Evolutionary conservation across 2,888 invertebrate genomes (phyloP).

Genomic region (Cantharis rustica): DNA sequence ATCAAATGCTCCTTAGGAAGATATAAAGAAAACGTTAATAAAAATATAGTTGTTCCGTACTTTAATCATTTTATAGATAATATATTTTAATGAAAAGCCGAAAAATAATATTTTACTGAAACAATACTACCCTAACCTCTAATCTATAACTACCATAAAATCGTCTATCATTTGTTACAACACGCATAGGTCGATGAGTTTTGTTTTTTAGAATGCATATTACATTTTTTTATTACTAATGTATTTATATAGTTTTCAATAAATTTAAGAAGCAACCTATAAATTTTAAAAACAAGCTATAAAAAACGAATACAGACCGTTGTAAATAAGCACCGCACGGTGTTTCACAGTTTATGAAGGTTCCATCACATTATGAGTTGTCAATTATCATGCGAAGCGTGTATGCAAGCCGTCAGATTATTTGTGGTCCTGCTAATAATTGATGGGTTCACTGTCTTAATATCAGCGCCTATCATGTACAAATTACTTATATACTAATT

Average conservation of each 20-base stretch:
- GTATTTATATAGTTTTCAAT: background rate
- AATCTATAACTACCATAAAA: background rate
- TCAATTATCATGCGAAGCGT: slow-evolving; percentile 44
- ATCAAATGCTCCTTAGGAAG: no score
- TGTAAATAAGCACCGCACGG: slow-evolving; percentile 19
- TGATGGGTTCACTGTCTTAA: slow-evolving; percentile 38
- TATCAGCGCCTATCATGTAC: slow-evolving; percentile 22
- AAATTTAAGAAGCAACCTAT: slow-evolving; percentile 11
- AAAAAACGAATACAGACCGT: slow-evolving; percentile 16
- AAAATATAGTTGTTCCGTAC: no score
- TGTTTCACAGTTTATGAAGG: slow-evolving; percentile 26
- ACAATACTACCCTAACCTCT: background rate
- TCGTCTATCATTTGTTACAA: background rate
- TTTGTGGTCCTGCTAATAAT: slow-evolving; percentile 44
- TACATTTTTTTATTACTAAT: background rate
- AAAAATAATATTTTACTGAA: background rate
- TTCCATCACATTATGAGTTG: slow-evolving; percentile 42
- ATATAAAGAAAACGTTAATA: no score
- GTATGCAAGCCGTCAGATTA: slow-evolving; percentile 32
- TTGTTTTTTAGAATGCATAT: background rate
- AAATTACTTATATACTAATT: background rate
- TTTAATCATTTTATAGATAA: no score
- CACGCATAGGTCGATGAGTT: background rate
- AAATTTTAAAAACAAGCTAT: slow-evolving; percentile 19
- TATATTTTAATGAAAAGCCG: no score